These are phyloP conservation scores for Neuroterus valhalla DNA, from an alignment of 1,140 invertebrate genomes.

Conservation along the genomic window DNA sequence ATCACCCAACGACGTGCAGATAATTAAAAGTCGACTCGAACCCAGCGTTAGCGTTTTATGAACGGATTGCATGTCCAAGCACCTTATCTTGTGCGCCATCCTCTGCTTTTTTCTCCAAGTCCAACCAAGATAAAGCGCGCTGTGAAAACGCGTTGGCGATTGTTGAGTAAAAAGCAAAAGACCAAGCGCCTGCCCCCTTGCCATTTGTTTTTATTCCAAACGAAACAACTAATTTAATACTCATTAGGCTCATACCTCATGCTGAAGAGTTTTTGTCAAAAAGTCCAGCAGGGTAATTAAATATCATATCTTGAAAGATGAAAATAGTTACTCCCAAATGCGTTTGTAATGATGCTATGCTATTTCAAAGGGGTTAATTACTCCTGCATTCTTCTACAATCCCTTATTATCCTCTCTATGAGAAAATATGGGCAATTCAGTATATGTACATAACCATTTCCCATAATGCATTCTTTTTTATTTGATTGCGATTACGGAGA, in stretches of 20 bases:
- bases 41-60: constrained; percentile 58
- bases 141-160: constrained; percentile 48
- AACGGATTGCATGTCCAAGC: constrained; percentile 67
- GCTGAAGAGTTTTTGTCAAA: too few relatives aligned
- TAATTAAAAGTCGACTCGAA: constrained; percentile 63
- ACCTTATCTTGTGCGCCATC: constrained; percentile 67
- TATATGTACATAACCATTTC: too few relatives aligned
- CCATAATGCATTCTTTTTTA: too few relatives aligned
- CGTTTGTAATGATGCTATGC: background rate
- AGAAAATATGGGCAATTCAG: too few relatives aligned
- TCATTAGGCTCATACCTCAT: too few relatives aligned
- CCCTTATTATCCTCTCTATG: too few relatives aligned
- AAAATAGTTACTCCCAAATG: too few relatives aligned
- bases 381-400: too few relatives aligned
- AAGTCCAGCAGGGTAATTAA: too few relatives aligned
- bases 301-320: too few relatives aligned
- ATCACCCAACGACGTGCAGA: constrained; percentile 64
- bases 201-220: background rate
- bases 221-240: background rate
- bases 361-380: too few relatives aligned
- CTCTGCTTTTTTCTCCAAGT: constrained; percentile 58
- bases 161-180: background rate
- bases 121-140: constrained; percentile 51
- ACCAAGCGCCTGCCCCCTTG: background rate
- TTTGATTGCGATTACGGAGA: too few relatives aligned